Evolutionary conservation across 2,888 invertebrate genomes (phyloP), one percentile per base, ranked within the genome.

Genomic region (Calameuta pallipes): DNA sequence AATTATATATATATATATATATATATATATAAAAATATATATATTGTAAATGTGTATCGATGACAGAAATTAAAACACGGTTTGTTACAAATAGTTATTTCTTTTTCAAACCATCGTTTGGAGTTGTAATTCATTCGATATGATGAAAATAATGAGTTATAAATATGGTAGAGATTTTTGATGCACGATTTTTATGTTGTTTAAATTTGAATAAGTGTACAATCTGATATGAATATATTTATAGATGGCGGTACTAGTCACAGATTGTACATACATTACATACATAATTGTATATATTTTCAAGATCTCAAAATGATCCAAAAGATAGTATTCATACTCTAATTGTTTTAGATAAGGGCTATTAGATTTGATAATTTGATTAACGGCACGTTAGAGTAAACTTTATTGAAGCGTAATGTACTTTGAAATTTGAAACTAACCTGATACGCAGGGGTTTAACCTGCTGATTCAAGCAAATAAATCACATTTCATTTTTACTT

Each of bases 41-140:
- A 90, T 90, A 90, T 90, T 90, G 90, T 90, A 91, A 90, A 91
- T 91, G 90, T 88, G 87, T 91, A 91, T 88, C 87, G 84, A 90
- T 87, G 85, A 90, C 87, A 88, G 86, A 87, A 87, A 91, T 90
- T 91, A 89, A 91, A 91, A 87, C 87, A 89, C 88, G 87, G 88
- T 91, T 91, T 91, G 91, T 91, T 91, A 91, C 89, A 87, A 89
- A 87, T 23, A 56, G 23, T 23, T 56, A 23, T 56, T 56, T 23
- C 56, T 3, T 23, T 56, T 23, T 9, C 15, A 2, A 23, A 15
- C 23, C 56, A 23, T 23, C 23, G 23, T 23, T 23, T 56, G 56
- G 0, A 23, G 9, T 23, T 56, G 23, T 56, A 56, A 23, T 23
- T 23, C 23, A 23, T 56, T 56, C 9, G 2, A 56, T 23, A 15